These are phyloP conservation scores for Pangasius djambal DNA, from an alignment of 2,797 vertebrate species.

Conservation along the genomic window DNA sequence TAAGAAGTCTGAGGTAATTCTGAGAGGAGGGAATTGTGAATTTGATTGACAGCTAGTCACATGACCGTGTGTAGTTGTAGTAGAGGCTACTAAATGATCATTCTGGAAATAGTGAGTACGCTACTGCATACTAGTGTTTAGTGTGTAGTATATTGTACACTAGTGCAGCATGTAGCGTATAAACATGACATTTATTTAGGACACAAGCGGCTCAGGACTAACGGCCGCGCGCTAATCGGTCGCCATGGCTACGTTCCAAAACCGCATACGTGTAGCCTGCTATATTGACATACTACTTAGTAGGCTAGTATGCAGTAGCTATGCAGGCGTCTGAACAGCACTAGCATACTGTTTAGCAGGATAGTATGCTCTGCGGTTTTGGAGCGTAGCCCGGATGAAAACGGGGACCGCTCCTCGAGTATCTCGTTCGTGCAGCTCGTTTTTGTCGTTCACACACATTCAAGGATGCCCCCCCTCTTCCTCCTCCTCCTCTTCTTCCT, in stretches of 20 bases:
- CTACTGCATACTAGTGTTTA: not conserved
- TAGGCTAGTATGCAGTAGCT: not conserved
- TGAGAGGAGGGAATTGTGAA: not conserved
- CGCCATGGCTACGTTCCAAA: conserved; percentile 36
- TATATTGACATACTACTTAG: not conserved
- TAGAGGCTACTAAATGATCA: not conserved
- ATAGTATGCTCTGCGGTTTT: conserved; percentile 15
- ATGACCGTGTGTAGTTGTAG: not conserved
- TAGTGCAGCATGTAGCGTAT: not conserved
- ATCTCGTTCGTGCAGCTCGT: not conserved
- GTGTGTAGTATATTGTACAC: not conserved
- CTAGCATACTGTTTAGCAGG: not conserved
- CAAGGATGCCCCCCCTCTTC: not conserved
- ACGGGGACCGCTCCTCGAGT: conserved; percentile 9
- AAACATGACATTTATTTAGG: not conserved
- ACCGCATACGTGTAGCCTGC: conserved; percentile 16
- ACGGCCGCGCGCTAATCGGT: not conserved
- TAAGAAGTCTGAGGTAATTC: not conserved
- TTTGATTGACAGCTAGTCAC: conserved; percentile 9
- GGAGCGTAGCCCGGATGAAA: conserved; percentile 24
- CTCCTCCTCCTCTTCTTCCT: not conserved
- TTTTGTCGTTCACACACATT: conserved; percentile 18
- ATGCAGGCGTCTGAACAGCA: not conserved
- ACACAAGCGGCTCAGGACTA: no score
- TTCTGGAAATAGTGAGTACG: not conserved